Percentiles rank a stretch among this genome's conserved stretches.
Conservation (phyloP, 2,113 vertebrate species). For the Casuarius casuarius region DNA sequence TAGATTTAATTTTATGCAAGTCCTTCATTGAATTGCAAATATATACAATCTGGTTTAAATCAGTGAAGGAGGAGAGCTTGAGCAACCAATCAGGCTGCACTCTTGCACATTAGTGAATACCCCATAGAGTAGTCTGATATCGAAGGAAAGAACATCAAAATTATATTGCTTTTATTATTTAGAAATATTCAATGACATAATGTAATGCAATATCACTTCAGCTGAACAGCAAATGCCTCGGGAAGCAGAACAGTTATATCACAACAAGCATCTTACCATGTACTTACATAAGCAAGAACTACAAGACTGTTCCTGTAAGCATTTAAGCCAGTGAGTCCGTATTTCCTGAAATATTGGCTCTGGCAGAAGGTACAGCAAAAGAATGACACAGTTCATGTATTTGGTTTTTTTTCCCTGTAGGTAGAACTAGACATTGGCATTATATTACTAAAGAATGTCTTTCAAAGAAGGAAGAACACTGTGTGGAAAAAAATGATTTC, state of each 20-base stretch:
- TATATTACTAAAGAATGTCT: neutral
- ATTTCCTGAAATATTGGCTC: neutral
- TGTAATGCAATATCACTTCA: neutral
- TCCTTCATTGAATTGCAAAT: constrained; percentile 62
- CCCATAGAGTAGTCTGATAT: neutral
- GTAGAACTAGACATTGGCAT: neutral
- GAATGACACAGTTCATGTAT: neutral
- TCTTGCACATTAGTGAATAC: neutral
- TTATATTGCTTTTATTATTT: constrained; percentile 13
- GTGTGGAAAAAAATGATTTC: neutral
- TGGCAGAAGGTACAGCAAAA: neutral
- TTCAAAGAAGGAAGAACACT: neutral
- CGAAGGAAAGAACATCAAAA: neutral
- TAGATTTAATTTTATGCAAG: constrained; percentile 62
- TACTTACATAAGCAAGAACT: neutral
- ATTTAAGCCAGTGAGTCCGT: neutral
- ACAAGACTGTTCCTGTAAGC: neutral
- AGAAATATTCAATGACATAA: neutral
- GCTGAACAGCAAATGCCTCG: neutral
- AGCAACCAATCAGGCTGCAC: neutral
- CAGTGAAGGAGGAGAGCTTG: neutral
- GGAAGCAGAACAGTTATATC: neutral
- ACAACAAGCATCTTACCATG: neutral
- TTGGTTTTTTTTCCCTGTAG: neutral
- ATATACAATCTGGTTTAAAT: constrained; percentile 6